Evolutionary conservation across 1,140 invertebrate species (phyloP).

Genomic region (Drosophila pachea): DNA sequence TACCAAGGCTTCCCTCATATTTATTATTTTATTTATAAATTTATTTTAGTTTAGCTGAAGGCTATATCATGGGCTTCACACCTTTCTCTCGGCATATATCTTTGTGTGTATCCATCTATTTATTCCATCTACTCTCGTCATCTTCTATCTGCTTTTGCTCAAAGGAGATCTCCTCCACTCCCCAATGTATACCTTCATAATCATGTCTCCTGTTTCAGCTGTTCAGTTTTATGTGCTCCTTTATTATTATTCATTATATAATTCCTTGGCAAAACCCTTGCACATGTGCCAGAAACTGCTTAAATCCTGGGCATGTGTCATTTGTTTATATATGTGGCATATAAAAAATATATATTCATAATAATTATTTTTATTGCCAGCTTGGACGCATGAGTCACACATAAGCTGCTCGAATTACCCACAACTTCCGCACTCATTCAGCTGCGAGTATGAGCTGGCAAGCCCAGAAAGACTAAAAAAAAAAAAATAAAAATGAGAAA

Average conservation of each 20-base stretch:
- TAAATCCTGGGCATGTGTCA: neutral
- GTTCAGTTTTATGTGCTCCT: neutral
- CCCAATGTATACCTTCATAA: neutral
- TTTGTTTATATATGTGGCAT: neutral
- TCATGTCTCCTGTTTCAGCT: neutral
- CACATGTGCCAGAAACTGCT: neutral
- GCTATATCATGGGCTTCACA: no score
- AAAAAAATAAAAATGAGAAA: neutral
- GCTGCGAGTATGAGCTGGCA: neutral
- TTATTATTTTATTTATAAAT: no score
- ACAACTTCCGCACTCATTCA: conserved; percentile 11
- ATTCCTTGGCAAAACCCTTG: neutral
- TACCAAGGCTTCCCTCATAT: no score
- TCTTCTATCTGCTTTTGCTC: no score
- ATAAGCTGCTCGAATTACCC: conserved; percentile 19
- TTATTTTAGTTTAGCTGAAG: no score
- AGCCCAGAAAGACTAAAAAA: neutral
- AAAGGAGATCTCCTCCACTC: neutral
- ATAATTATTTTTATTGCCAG: conserved; percentile 41
- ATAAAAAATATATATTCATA: conserved; percentile 18
- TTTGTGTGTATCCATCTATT: no score
- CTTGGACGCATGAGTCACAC: conserved; percentile 15
- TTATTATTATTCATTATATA: conserved; percentile 8
- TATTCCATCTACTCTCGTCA: no score
- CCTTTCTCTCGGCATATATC: no score